Evolutionary conservation across 2,797 vertebrate species (phyloP), one percentile per base, ranked within the genome.

Genomic region (Hippoglossus hippoglossus): DNA sequence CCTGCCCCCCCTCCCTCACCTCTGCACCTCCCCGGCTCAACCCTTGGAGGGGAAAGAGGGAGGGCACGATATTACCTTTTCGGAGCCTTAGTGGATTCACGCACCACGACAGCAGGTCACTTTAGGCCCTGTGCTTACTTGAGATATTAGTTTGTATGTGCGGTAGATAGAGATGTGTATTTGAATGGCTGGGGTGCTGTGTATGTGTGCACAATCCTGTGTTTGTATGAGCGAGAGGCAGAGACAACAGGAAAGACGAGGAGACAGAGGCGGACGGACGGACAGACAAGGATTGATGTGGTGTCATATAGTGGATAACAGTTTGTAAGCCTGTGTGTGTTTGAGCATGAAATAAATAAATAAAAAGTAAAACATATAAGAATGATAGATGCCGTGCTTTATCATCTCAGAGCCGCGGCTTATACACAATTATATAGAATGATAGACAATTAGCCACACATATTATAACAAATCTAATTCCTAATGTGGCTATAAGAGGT

Each of bases 91-190:
- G 90, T 91, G 90, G 84, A 92, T 90, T 89, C 86, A 84, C 67
- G 64, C 87, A 67, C 75, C 62, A 56, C 78, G 81, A 89, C 90
- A 92, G 90, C 87, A 82, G 92, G 90, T 92, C 90, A 92, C 92
- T 91, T 91, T 90, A 88, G 91, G 87, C 92, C 82, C 88, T 68
- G 84, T 90, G 92, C 90, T 93, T 92, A 92, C 91, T 87, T 85
- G 89, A 87, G 85, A 93, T 93, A 93, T 93, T 92, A 92, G 91
- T 92, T 92, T 91, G 90, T 91, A 87, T 91, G 90, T 90, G 90
- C 46, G 91, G 60, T 66, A 65, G 87, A 90, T 77, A 83, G 90
- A 90, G 87, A 79, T 89, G 90, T 92, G 91, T 92, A 90, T 92
- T 91, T 92, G 87, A 88, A 89, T 87, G 86, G 85, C 76, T 79